These are phyloP conservation scores for Gobiocypris rarus DNA, from an alignment of 2,113 vertebrate genomes.

Conservation along the genomic window DNA sequence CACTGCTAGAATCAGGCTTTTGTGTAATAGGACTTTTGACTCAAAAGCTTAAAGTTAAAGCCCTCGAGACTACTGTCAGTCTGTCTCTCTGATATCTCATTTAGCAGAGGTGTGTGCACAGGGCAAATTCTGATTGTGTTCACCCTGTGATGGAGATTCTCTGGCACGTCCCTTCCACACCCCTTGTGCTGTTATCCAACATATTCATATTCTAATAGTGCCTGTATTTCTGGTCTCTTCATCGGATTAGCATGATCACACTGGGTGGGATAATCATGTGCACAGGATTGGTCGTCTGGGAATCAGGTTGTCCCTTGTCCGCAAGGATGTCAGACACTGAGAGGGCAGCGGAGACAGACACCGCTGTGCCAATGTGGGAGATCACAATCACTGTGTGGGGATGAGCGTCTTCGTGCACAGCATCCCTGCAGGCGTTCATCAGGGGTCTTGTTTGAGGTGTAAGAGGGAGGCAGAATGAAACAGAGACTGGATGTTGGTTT, in stretches of 20 bases:
- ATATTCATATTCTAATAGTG: constrained; percentile 50
- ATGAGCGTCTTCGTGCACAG: neutral
- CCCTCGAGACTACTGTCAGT: neutral
- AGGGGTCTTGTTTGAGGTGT: constrained; percentile 16
- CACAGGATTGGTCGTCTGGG: constrained; percentile 23
- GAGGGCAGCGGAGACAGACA: constrained; percentile 18
- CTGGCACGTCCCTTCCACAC: neutral
- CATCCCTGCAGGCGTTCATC: neutral
- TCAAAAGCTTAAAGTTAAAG: neutral
- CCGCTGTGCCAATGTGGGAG: constrained; percentile 39
- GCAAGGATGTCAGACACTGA: constrained; percentile 35
- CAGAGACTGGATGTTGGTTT: constrained; percentile 5
- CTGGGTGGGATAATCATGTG: constrained; percentile 37
- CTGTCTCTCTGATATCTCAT: neutral
- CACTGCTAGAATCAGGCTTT: neutral
- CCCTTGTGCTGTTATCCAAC: constrained; percentile 33
- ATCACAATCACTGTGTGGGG: constrained; percentile 44
- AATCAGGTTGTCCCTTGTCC: constrained; percentile 37
- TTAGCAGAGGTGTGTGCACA: neutral
- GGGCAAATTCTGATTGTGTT: neutral
- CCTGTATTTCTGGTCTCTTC: constrained; percentile 45
- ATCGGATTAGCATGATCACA: constrained; percentile 57
- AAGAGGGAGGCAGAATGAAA: neutral
- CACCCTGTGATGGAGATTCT: constrained; percentile 16
- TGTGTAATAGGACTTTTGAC: neutral